Evolutionary conservation across 2,797 vertebrate species (phyloP), one percentile per base, ranked within the genome.

Genomic region (Myripristis jacobus): DNA sequence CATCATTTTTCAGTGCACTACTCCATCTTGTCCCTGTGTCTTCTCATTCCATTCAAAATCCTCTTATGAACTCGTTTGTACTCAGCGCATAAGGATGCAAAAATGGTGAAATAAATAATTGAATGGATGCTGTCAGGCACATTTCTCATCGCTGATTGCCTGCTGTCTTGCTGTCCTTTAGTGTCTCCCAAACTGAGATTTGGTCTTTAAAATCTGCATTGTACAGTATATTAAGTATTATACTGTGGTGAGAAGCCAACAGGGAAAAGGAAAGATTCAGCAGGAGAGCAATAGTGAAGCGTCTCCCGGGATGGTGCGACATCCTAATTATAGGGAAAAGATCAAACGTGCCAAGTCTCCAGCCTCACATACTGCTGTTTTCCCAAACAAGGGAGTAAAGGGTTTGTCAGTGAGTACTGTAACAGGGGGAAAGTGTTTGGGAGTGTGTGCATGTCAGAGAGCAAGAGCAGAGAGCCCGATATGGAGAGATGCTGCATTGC

Each of bases 61-160:
- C 77, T 80, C 60, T 76, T 71, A 74, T 46, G 47, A 75, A 85
- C 66, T 82, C 0, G 87, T 88, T 84, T 87, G 70, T 69, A 36
- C 73, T 58, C 47, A 3, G 54, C 53, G 24, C 48, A 47, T n/a
- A 65, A 72, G 64, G 55, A 79, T 71, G 72, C 58, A 55, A 64
- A 84, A 77, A 46, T 19, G 46, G 52, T 21, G 34, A 58, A 74
- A 77, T 71, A 57, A 79, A 73, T 77, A 73, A 83, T 57, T 60
- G 58, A 78, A 74, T 12, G 57, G 51, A 58, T 22, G 48, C 51
- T 16, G 34, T 55, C 66, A 24, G 47, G 61, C 69, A 27, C 47
- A 61, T 74, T 79, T 60, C 57, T 72, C 51, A 16, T 38, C 1
- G 29, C 57, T 68, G 66, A 75, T 77, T 77, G 75, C 70, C 67